A percentile compares a stretch with the other conserved stretches of the same genome.
Conservation (phyloP, 2,888 invertebrate species). For the Galeopsomyia nigrocyanea region DNA sequence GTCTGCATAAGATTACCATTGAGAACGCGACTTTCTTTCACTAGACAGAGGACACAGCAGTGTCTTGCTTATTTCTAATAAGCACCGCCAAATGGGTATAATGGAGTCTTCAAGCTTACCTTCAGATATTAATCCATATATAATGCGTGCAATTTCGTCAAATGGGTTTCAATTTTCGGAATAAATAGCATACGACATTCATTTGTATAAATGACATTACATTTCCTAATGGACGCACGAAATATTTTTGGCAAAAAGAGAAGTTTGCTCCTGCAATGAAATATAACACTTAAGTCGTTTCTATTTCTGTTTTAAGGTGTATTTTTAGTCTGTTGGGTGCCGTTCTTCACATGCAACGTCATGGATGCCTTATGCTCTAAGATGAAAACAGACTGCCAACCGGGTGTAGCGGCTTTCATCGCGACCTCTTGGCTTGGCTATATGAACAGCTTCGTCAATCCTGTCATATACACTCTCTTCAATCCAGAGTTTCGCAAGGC, state of each 20-base stretch:
- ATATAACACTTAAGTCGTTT: neutral
- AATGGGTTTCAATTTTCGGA: too few species aligned
- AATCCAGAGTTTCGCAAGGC: conserved; percentile 99
- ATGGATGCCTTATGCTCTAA: conserved; percentile 97
- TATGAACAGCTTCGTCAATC: conserved; percentile 95
- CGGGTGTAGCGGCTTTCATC: conserved; percentile 91
- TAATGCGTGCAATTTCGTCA: too few species aligned
- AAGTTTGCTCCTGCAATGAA: too few species aligned
- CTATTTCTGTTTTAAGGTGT: conserved; percentile 81
- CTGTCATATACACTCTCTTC: conserved; percentile 94
- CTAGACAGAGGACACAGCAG: neutral
- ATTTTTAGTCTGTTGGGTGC: conserved; percentile 98
- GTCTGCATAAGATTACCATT: conserved; percentile 36
- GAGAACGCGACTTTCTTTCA: conserved; percentile 21
- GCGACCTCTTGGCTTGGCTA: conserved; percentile 98
- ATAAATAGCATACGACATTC: too few species aligned
- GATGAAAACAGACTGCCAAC: conserved; percentile 81
- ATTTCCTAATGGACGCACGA: too few species aligned
- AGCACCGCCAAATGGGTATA: neutral
- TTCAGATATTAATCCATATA: too few species aligned
- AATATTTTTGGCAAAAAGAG: too few species aligned
- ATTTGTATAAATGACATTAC: too few species aligned
- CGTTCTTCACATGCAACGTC: conserved; percentile 98
- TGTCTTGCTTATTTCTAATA: conserved; percentile 35
- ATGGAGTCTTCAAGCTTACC: too few species aligned